A percentile compares a stretch with the other conserved stretches of the same genome.
phyloP scores from a whole-genome alignment of 2,888 invertebrate species.

The Oligia fasciuncula region DNA sequence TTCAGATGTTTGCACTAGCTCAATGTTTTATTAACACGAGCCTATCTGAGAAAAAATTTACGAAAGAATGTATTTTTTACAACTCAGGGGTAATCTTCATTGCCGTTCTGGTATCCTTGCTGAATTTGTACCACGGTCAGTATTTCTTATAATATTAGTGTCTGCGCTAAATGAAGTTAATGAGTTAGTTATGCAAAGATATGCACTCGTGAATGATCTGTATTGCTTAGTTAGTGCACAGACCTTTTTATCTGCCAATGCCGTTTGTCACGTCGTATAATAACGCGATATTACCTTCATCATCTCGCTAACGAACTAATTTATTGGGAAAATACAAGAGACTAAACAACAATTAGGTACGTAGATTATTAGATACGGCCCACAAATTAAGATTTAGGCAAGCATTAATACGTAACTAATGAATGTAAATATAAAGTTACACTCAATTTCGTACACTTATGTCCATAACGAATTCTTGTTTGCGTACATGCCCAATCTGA shows the following conservation, averaged over 20 bases:
- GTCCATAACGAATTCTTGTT: conserved; percentile 56
- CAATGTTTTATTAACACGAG: conserved; percentile 78
- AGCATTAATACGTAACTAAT: conserved; percentile 48
- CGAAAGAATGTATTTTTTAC: conserved; percentile 75
- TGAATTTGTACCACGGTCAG: conserved; percentile 47
- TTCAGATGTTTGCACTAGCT: conserved; percentile 78
- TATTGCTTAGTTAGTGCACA: conserved; percentile 65
- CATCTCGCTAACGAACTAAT: conserved; percentile 21
- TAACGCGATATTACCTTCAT: conserved; percentile 16
- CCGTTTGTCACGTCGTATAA: conserved; percentile 57
- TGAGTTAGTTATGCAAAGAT: conserved; percentile 50
- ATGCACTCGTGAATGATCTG: conserved; percentile 55
- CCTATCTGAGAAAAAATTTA: conserved; percentile 73
- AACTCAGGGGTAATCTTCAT: conserved; percentile 69
- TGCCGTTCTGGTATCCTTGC: conserved; percentile 63
- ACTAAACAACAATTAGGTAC: neutral
- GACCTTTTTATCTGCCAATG: conserved; percentile 73
- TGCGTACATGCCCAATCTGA: conserved; percentile 40
- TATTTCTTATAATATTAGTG: conserved; percentile 33
- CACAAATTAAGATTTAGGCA: conserved; percentile 43
- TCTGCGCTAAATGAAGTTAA: conserved; percentile 38
- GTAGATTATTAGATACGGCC: conserved; percentile 4
- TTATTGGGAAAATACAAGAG: neutral
- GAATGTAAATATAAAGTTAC: conserved; percentile 46
- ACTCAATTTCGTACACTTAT: conserved; percentile 49